A percentile compares a stretch with the other conserved stretches of the same genome.
Conservation (phyloP, 2,797 vertebrate species). For the Podarcis lilfordi region DNA sequence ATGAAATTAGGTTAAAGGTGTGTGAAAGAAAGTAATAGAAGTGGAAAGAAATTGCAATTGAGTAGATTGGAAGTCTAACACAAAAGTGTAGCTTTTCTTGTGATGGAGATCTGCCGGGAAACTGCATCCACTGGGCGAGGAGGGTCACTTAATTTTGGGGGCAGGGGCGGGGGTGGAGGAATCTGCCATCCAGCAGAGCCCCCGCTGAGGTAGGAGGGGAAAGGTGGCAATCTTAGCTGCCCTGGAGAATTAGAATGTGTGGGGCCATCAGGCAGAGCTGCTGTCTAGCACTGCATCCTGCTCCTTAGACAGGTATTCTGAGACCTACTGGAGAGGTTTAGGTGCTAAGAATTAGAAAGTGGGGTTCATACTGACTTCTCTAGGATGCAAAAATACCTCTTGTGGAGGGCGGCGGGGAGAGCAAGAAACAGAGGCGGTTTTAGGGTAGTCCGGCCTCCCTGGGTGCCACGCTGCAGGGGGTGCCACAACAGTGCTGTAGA, state of each 20-base stretch:
- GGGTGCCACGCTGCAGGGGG: no score
- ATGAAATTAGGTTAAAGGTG: no score
- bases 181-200: background rate
- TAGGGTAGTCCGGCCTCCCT: no score
- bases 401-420: background rate
- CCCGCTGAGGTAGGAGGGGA: no score
- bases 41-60: no score
- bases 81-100: background rate
- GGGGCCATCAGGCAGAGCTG: background rate
- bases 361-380: background rate
- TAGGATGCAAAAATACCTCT: background rate
- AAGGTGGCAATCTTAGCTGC: background rate
- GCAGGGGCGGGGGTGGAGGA: no score
- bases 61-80: no score
- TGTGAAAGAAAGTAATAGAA: no score
- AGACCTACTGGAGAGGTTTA: background rate
- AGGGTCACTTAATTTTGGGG: background rate
- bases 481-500: background rate
- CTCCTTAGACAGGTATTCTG: background rate
- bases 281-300: background rate
- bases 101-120: no score
- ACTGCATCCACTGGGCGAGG: background rate
- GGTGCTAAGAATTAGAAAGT: background rate
- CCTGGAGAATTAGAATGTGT: background rate
- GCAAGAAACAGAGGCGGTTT: no score